A percentile compares a stretch with the other conserved stretches of the same genome.
Evolutionary conservation across 2,888 invertebrate genomes (phyloP).

Genomic region (Caenorhabditis zanzibari): DNA sequence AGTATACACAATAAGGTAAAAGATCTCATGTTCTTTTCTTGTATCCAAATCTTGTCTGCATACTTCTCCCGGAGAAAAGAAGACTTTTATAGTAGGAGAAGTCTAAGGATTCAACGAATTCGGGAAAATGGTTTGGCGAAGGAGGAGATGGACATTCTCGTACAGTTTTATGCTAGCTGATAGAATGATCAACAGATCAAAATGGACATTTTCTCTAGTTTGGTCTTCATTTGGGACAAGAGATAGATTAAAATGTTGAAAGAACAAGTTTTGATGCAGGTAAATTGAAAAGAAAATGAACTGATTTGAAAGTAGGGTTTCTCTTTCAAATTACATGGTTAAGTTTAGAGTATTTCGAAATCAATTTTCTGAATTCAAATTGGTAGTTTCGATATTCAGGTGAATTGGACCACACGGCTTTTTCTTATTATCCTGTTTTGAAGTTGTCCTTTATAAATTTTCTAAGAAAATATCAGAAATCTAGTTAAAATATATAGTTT

Average conservation of each 20-base stretch:
- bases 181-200: constrained; percentile 23
- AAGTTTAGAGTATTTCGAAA: no score
- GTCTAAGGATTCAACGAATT: constrained; percentile 10
- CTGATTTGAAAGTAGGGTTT: no score
- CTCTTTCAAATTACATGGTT: no score
- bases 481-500: no score
- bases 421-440: no score
- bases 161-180: constrained; percentile 15
- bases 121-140: not conserved
- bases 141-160: not conserved
- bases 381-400: no score
- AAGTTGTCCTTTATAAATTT: no score
- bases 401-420: no score
- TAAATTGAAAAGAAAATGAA: no score
- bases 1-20: constrained; percentile 18
- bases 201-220: not conserved
- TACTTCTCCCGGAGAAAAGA: not conserved
- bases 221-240: not conserved
- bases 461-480: no score
- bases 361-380: no score
- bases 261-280: not conserved
- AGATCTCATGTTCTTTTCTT: not conserved
- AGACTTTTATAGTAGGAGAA: not conserved
- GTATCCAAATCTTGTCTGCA: not conserved
- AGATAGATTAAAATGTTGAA: not conserved